These are phyloP conservation scores for crab-eating macaque (Macaca fascicularis) DNA, from an alignment of 2,113 vertebrate species.

Conservation along the genomic window T2T-MFA8v1.1 NC_088385.1:133706001-133706500, in stretches of 20 bases:
- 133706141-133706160: too few relatives aligned
- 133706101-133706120: neutral
- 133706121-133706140: neutral
- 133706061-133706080: neutral
- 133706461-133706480: too few relatives aligned
- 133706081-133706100: neutral
- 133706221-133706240: neutral
- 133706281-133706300: neutral
- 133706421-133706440: neutral
- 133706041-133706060: neutral
- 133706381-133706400: neutral
- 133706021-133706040: neutral
- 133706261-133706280: neutral
- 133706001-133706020: neutral
- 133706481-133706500: neutral
- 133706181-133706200: neutral
- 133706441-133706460: neutral
- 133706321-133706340: neutral
- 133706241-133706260: neutral
- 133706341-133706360: too few relatives aligned
- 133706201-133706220: too few relatives aligned
- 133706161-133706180: rapidly evolving
- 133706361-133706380: neutral
- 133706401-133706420: rapidly evolving
- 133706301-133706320: too few relatives aligned